Evolutionary conservation across 2,797 vertebrate species (phyloP), one percentile per base, ranked within the genome.

Genomic region (Hippopotamyrus pictus): DNA sequence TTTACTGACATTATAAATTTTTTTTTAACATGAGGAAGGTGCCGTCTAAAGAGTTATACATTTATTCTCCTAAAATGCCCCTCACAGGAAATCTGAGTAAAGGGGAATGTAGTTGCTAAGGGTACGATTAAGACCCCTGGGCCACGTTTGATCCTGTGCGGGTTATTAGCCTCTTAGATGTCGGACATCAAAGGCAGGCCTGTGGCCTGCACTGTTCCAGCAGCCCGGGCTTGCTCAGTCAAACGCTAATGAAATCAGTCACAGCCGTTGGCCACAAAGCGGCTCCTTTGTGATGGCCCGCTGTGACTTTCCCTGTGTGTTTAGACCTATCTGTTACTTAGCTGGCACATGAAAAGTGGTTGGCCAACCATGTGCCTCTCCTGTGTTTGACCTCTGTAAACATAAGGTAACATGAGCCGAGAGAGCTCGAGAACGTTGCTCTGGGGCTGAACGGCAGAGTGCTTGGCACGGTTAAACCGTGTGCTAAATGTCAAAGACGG

Each of bases 291-390:
- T 84, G 82, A 84, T 25, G 9, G 44, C 82, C 9, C 19, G 90
- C 22, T 50, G 41, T 65, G 84, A 89, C 59, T 89, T 6, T 33
- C 91, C 51, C 89, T 84, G n/a, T 84, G 19, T 25, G 41, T 50
- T 22, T n/a, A 84, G 19, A 46, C 41, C 41, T 46, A 46, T 84
- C 33, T 79, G 82, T 50, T 50, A 84, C 82, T 84, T 84, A 25
- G 19, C 82, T 50, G 46, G 44, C 82, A 22, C 8, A 19, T 46
- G 8, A 22, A 11, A 50, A 84, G 46, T n/a, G 41, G 82, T 84
- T 22, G 82, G 82, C 9, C 41, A 46, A 50, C n/a, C 82, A 84
- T 22, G 41, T 82, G 11, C 37, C 46, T 44, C 82, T n/a, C 44
- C 37, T 14, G n/a, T 84, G 44, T 50, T 84, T 46, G 46, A 84